Evolutionary conservation across 2,797 vertebrate genomes (phyloP).

Genomic region (Numenius phaeopus): DNA sequence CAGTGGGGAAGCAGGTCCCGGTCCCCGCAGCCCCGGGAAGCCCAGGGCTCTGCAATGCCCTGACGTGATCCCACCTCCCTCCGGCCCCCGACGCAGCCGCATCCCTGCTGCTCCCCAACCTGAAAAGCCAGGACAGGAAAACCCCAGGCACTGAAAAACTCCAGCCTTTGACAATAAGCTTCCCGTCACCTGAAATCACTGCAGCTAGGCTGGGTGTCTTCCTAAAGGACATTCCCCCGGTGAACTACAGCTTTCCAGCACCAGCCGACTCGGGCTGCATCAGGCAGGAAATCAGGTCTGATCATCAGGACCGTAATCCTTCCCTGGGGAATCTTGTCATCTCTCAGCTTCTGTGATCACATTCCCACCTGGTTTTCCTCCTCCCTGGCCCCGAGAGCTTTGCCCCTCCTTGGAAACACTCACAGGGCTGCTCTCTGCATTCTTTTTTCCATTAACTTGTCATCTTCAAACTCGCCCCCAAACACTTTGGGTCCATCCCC

Average conservation of each 20-base stretch:
- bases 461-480: background rate
- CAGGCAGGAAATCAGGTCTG: background rate
- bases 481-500: fast-evolving
- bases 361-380: background rate
- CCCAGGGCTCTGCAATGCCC: background rate
- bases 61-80: background rate
- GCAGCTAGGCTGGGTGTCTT: background rate
- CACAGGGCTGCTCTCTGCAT: background rate
- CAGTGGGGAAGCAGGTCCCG: fast-evolving
- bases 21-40: background rate
- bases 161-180: background rate
- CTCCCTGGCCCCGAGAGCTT: background rate
- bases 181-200: background rate
- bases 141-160: background rate
- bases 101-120: background rate
- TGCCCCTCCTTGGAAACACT: background rate
- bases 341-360: background rate
- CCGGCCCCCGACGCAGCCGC: fast-evolving
- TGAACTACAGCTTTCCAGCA: background rate
- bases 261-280: too few species aligned
- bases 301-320: background rate
- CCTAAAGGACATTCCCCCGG: background rate
- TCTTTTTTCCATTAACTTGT: background rate
- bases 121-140: fast-evolving
- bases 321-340: background rate